Conservation (phyloP, 2,797 vertebrate genomes). For the Philypnodon macrostomus region DNA sequence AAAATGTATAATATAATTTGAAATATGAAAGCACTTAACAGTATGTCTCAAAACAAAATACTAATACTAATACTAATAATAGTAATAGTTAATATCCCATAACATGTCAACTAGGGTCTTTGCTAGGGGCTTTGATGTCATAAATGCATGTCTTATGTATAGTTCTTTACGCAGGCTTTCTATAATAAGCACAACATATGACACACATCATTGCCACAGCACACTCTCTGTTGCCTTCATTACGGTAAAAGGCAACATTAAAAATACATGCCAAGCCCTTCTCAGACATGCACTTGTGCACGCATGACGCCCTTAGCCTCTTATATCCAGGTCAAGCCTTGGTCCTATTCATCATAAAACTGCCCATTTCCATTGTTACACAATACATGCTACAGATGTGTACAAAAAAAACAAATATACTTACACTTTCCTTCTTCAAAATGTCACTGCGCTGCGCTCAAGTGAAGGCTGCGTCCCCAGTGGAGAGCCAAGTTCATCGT, state of each 20-base stretch:
- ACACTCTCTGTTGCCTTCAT: constrained; percentile 54
- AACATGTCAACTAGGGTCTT: constrained; percentile 2
- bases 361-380: constrained; percentile 25
- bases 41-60: too few species aligned
- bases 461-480: constrained; percentile 31
- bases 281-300: constrained; percentile 66
- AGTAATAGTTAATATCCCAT: constrained; percentile 3
- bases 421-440: constrained; percentile 52
- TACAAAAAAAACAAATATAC: constrained; percentile 44
- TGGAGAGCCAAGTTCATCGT: constrained; percentile 56
- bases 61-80: too few species aligned
- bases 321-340: constrained; percentile 58
- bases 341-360: constrained; percentile 36
- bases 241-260: constrained; percentile 69
- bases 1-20: too few species aligned
- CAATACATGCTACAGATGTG: constrained; percentile 19
- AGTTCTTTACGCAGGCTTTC: constrained; percentile 9
- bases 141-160: constrained; percentile 4
- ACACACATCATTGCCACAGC: constrained; percentile 23
- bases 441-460: constrained; percentile 22
- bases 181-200: constrained; percentile 19
- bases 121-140: constrained; percentile 8
- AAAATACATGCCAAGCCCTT: constrained; percentile 66
- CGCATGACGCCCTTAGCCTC: constrained; percentile 46
- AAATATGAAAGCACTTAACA: too few species aligned